These are phyloP conservation scores for Equus przewalskii DNA, from an alignment of 2,113 vertebrate species.

Conservation along the genomic window DNA sequence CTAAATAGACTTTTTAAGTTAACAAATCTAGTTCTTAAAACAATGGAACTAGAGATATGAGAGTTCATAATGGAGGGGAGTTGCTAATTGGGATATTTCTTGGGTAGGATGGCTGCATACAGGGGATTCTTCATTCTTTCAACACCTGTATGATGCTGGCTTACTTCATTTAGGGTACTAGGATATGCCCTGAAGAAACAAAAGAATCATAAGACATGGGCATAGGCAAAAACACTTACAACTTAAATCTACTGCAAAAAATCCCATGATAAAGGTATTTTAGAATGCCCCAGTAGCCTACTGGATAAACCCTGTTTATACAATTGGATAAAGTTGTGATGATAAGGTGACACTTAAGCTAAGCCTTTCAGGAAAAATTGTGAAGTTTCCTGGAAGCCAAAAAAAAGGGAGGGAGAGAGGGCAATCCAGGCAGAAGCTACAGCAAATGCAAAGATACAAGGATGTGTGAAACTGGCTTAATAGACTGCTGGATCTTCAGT, in stretches of 20 bases:
- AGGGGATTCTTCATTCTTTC: not conserved
- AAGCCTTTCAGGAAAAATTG: not conserved
- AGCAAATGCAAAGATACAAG: not conserved
- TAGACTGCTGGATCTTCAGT: not conserved
- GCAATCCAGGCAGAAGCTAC: not conserved
- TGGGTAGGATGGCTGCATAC: not conserved
- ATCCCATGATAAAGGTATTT: not conserved
- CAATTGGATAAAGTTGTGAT: not conserved
- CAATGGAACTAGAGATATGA: not conserved
- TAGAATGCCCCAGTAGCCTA: not conserved
- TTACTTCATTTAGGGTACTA: not conserved
- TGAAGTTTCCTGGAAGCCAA: not conserved
- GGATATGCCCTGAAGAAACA: not conserved
- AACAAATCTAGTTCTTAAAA: slow-evolving; percentile 19
- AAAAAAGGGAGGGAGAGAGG: not conserved
- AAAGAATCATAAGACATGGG: not conserved
- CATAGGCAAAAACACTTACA: not conserved
- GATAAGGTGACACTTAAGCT: slow-evolving; percentile 43
- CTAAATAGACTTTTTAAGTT: not conserved
- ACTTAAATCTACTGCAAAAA: slow-evolving; percentile 2
- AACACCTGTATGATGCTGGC: not conserved
- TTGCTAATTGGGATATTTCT: not conserved
- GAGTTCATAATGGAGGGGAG: not conserved
- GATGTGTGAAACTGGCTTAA: not conserved
- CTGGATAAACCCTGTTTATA: not conserved